These are phyloP conservation scores for Drosophila burlai DNA, from an alignment of 1,140 invertebrate species.

Conservation along the genomic window DNA sequence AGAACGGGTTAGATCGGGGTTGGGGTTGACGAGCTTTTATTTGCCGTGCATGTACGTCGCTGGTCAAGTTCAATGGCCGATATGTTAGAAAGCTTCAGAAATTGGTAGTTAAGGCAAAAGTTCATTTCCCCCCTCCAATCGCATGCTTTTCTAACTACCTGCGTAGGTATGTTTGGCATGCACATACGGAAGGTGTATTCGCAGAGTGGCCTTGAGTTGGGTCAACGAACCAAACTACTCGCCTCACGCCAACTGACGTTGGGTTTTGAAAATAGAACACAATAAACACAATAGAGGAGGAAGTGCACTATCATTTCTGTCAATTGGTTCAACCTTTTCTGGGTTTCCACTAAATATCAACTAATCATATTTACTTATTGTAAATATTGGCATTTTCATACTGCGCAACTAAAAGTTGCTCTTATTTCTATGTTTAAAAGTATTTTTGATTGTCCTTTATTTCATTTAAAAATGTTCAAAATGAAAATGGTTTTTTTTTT, in stretches of 20 bases:
- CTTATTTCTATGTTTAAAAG: neutral
- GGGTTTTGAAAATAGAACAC: slow-evolving; percentile 22
- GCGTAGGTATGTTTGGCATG: slow-evolving; percentile 17
- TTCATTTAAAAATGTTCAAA: neutral
- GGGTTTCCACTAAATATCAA: slow-evolving; percentile 3
- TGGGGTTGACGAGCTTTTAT: slow-evolving; percentile 30
- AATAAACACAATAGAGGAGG: slow-evolving; percentile 7
- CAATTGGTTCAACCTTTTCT: neutral
- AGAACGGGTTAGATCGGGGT: slow-evolving; percentile 33
- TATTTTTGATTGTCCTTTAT: neutral
- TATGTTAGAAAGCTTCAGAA: slow-evolving; percentile 30
- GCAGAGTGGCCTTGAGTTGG: slow-evolving; percentile 35
- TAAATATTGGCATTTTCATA: slow-evolving; percentile 5
- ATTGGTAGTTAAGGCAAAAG: slow-evolving; percentile 21
- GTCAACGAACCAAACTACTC: slow-evolving; percentile 32
- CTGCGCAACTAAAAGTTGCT: slow-evolving; percentile 10
- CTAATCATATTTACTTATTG: neutral
- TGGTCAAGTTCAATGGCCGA: slow-evolving; percentile 55
- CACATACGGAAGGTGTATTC: slow-evolving; percentile 15
- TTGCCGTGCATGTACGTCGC: slow-evolving; percentile 10
- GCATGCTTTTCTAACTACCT: slow-evolving; percentile 41
- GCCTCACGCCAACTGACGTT: slow-evolving; percentile 20
- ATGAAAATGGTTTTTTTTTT: no score
- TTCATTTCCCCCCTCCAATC: slow-evolving; percentile 6
- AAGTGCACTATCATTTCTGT: slow-evolving; percentile 34